These are phyloP conservation scores for Autographa gamma DNA, from an alignment of 2,888 invertebrate genomes.

Conservation along the genomic window DNA sequence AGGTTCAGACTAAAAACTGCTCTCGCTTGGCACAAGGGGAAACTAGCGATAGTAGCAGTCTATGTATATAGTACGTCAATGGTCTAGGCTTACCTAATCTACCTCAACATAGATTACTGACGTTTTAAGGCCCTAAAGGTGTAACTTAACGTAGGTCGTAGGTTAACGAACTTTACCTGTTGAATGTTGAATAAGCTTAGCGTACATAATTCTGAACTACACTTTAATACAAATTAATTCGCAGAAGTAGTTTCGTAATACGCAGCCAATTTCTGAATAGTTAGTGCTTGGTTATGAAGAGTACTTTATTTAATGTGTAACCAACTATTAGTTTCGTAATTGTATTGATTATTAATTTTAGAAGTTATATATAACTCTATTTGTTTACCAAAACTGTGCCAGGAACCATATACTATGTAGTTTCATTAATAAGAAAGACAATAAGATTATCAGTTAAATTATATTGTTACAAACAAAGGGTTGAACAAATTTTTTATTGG, in stretches of 20 bases:
- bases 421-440: too few relatives aligned
- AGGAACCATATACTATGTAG: too few relatives aligned
- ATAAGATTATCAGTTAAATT: too few relatives aligned
- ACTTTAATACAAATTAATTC: slow-evolving; percentile 3
- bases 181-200: slow-evolving; percentile 29
- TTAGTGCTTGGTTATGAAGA: not conserved
- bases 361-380: too few relatives aligned
- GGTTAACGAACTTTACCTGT: slow-evolving; percentile 30
- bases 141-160: slow-evolving; percentile 22
- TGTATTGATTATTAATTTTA: not conserved
- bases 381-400: too few relatives aligned
- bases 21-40: too few relatives aligned
- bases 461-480: too few relatives aligned
- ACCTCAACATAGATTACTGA: not conserved
- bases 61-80: too few relatives aligned
- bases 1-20: too few relatives aligned
- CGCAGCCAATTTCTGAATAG: not conserved
- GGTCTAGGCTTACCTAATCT: not conserved
- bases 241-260: not conserved
- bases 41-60: too few relatives aligned
- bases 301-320: not conserved
- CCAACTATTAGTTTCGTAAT: not conserved
- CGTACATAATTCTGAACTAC: slow-evolving; percentile 1
- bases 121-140: slow-evolving; percentile 22
- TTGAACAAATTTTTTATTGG: too few relatives aligned